A percentile compares a stretch with the other conserved stretches of the same genome.
phyloP scores from a whole-genome alignment of 2,888 invertebrate species.

The Aproaerema taeniolella region DNA sequence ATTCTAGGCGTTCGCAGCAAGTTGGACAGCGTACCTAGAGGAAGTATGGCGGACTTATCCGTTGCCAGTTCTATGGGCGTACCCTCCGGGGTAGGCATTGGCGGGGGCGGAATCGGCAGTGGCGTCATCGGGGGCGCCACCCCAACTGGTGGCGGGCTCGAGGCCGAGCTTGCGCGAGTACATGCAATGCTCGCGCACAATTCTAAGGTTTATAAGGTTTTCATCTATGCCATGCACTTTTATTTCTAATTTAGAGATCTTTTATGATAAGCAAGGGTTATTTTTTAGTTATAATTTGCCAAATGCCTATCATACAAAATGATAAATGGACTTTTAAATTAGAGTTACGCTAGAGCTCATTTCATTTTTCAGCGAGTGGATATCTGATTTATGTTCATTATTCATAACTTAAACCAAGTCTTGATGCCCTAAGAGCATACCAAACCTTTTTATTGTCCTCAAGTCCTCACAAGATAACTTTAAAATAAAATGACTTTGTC shows the following conservation, averaged over 20 bases:
- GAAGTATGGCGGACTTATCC: constrained; percentile 29
- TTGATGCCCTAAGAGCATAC: too few species aligned
- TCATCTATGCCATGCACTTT: constrained; percentile 76
- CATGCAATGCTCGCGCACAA: constrained; percentile 92
- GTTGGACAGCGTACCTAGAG: constrained; percentile 45
- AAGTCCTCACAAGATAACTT: too few species aligned
- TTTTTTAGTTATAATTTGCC: too few species aligned
- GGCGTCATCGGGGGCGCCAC: not conserved
- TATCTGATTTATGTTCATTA: too few species aligned
- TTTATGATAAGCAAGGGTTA: constrained; percentile 17
- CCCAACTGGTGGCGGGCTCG: constrained; percentile 64
- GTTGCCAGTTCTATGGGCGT: not conserved
- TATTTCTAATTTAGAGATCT: constrained; percentile 38
- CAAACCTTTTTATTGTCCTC: too few species aligned
- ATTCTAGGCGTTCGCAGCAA: constrained; percentile 58
- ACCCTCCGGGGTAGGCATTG: not conserved
- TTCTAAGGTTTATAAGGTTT: constrained; percentile 89
- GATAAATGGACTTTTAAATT: too few species aligned
- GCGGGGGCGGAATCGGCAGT: not conserved
- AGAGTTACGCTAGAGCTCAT: too few species aligned
- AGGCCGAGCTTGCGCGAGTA: constrained; percentile 89
- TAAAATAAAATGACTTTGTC: too few species aligned
- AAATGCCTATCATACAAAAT: too few species aligned
- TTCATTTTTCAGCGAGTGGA: too few species aligned
- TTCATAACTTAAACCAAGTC: too few species aligned